These are phyloP conservation scores for Onychomys torridus DNA, from an alignment of 2,797 vertebrate species.

Conservation along the genomic window DNA sequence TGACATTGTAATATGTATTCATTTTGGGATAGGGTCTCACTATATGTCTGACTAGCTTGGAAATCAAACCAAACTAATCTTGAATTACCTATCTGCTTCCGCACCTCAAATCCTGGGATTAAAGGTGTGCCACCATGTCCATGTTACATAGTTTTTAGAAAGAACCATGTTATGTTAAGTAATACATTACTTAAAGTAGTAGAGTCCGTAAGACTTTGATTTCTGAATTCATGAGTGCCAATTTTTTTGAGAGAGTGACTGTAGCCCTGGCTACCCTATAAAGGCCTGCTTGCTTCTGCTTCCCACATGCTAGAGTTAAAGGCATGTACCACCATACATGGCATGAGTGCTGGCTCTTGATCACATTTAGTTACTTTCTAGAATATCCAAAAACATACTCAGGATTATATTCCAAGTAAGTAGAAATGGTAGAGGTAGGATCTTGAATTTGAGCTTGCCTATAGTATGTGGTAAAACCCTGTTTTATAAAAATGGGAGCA, in stretches of 20 bases:
- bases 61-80: neutral
- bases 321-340: neutral
- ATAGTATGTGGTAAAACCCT: neutral
- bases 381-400: constrained; percentile 19
- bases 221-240: neutral
- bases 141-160: neutral
- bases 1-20: neutral
- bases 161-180: neutral
- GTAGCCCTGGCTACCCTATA: neutral
- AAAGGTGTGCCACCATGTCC: neutral
- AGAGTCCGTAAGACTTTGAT: neutral
- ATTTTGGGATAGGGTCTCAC: neutral
- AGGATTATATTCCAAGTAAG: constrained; percentile 7
- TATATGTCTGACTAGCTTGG: neutral
- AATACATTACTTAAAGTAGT: neutral
- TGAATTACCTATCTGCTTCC: neutral
- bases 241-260: neutral
- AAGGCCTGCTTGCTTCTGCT: neutral
- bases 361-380: neutral
- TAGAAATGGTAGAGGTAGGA: neutral
- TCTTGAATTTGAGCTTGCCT: neutral
- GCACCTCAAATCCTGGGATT: neutral
- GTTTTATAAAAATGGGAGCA: neutral
- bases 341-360: neutral
- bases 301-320: neutral